Conservation (phyloP, 2,888 invertebrate species). For the Melanargia galathea region DNA sequence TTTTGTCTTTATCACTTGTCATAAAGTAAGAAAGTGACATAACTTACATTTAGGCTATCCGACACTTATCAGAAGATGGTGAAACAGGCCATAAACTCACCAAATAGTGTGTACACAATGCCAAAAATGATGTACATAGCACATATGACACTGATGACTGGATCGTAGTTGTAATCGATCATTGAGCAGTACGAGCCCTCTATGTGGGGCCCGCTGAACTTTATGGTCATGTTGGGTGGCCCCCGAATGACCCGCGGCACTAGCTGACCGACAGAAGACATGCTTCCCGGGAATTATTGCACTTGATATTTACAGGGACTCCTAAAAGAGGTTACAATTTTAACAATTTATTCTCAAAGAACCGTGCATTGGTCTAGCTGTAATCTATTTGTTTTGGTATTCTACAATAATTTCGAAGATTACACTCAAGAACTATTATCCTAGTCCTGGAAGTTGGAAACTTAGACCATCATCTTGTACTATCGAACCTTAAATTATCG, state of each 20-base stretch:
- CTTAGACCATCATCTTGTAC: too few relatives aligned
- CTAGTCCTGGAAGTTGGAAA: too few relatives aligned
- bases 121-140: constrained; percentile 90
- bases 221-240: constrained; percentile 70
- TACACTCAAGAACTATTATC: too few relatives aligned
- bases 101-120: constrained; percentile 91
- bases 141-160: constrained; percentile 85
- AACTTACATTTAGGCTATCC: too few relatives aligned
- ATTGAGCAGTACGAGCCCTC: constrained; percentile 79
- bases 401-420: too few relatives aligned
- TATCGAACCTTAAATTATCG: too few relatives aligned
- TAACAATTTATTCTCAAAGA: neutral
- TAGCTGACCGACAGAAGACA: constrained; percentile 80
- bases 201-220: constrained; percentile 66
- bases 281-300: constrained; percentile 38
- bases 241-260: constrained; percentile 78
- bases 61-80: too few relatives aligned
- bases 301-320: constrained; percentile 16
- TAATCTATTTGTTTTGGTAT: too few relatives aligned
- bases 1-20: too few relatives aligned
- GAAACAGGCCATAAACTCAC: constrained; percentile 78
- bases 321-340: constrained; percentile 19
- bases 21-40: too few relatives aligned
- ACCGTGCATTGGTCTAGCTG: too few relatives aligned
- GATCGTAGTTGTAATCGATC: constrained; percentile 85